Percentiles rank a stretch among this genome's conserved stretches.
Evolutionary conservation across 2,797 vertebrate genomes (phyloP).

Genomic region (Sparidentex hasta): DNA sequence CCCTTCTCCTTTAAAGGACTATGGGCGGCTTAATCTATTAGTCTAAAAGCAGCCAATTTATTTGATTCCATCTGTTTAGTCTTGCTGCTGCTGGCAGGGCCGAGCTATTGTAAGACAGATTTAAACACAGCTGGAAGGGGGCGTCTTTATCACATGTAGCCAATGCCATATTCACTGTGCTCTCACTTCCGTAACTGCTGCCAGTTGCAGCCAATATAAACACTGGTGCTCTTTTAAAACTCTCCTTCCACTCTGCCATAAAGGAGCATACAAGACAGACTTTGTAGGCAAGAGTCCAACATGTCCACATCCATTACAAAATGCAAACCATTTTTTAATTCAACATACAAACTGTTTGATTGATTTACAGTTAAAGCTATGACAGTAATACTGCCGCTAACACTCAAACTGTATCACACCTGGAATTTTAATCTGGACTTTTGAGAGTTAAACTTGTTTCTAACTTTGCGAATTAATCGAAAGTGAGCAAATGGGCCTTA

Average conservation of each 20-base stretch:
- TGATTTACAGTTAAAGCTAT: background rate
- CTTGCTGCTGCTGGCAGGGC: constrained; percentile 78
- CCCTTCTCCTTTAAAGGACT: constrained; percentile 80
- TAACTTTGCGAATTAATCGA: constrained; percentile 72
- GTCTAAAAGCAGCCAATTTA: constrained; percentile 87
- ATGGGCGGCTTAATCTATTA: constrained; percentile 84
- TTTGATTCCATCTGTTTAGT: constrained; percentile 87
- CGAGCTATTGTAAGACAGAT: constrained; percentile 83
- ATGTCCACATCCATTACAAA: constrained; percentile 7
- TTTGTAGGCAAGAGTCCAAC: background rate
- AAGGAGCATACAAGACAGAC: background rate
- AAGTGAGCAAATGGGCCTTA: constrained; percentile 72
- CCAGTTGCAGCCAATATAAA: constrained; percentile 58
- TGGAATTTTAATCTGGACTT: constrained; percentile 46
- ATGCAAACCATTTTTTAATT: background rate
- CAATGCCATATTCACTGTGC: constrained; percentile 58
- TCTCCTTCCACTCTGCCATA: background rate
- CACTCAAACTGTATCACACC: constrained; percentile 12
- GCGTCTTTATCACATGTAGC: constrained; percentile 63
- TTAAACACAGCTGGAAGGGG: constrained; percentile 85
- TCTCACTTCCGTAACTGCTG: constrained; percentile 69
- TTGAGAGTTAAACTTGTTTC: constrained; percentile 66
- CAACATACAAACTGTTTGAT: background rate
- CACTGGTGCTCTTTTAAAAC: constrained; percentile 27
- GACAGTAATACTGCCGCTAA: background rate